Evolutionary conservation across 1,140 invertebrate species (phyloP).

Genomic region (Hylyphantes graminicola): DNA sequence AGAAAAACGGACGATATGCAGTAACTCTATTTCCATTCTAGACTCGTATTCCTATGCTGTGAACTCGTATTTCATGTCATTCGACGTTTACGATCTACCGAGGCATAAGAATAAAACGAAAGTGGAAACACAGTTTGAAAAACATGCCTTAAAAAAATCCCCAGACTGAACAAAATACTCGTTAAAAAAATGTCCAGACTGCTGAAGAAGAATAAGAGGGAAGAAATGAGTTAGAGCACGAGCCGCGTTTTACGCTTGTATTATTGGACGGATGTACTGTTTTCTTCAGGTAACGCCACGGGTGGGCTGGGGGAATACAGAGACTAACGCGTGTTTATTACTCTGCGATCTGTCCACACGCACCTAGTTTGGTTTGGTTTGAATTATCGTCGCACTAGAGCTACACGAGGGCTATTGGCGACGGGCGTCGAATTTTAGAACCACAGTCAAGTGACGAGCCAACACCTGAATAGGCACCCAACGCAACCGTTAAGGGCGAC

Average conservation of each 20-base stretch:
- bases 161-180: not conserved
- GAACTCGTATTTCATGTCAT: constrained; percentile 24
- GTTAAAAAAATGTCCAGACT: constrained; percentile 13
- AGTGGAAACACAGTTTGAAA: constrained; percentile 10
- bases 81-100: constrained; percentile 41
- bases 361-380: no score
- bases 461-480: no score
- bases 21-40: constrained; percentile 36
- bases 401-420: no score
- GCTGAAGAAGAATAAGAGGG: constrained; percentile 5
- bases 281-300: constrained; percentile 10
- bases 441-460: no score
- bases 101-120: constrained; percentile 35
- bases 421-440: no score
- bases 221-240: not conserved
- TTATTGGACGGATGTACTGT: not conserved
- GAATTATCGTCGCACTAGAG: no score
- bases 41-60: constrained; percentile 11
- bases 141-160: not conserved
- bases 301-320: constrained; percentile 5
- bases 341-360: constrained; percentile 41
- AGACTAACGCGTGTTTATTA: constrained; percentile 45
- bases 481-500: no score
- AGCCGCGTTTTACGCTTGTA: constrained; percentile 4
- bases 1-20: not conserved